Evolutionary conservation across 2,113 vertebrate genomes (phyloP), one percentile per base, ranked within the genome.

Genomic region (Chlamydotis undulata): DNA sequence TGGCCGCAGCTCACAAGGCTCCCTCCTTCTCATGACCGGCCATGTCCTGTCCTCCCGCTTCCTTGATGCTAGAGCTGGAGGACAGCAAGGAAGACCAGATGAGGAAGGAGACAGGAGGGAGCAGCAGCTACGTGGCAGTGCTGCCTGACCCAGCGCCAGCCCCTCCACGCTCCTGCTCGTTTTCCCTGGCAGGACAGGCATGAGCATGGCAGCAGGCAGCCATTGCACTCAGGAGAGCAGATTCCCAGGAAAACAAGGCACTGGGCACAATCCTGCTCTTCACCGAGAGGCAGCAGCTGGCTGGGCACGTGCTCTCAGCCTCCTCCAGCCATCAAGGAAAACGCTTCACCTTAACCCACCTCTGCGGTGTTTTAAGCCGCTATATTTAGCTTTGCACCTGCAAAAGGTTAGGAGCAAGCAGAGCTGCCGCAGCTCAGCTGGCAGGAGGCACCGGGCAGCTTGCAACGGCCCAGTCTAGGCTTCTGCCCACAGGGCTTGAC

Each of bases 401-500:
- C 41, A 26, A 33, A 35, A 45, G 79, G 70, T 35, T 22, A 7
- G 43, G 64, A 53, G 69, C 25, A 3, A 53, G 73, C 0, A 1
- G 53, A 73, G 61, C 74, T 69, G 64, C 60, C 0, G 17, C 49
- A 59, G 77, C 68, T 43, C 53, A 14, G 86, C 64, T 29, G 43
- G 76, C 79, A 49, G 80, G 56, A 79, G 67, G 52, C 63, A 76
- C 29, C 33, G 2, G 52, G 61, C 87, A 55, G 31, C 85, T 14
- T 3, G 35, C 28, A 3, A 17, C 0, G 19, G 41, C 26, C 45
- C 89, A 29, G 25, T 5, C 55, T 26, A 10, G 1, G 1, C 31
- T 33, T 59, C 91, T 47, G 64, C 39, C 63, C 0, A 1, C 33
- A 14, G 29, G 21, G 22, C 24, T 11, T 4, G 43, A n/a, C 1